Conservation (phyloP, 2,113 vertebrate species). For the Pseudolaguvia tuberculata region DNA sequence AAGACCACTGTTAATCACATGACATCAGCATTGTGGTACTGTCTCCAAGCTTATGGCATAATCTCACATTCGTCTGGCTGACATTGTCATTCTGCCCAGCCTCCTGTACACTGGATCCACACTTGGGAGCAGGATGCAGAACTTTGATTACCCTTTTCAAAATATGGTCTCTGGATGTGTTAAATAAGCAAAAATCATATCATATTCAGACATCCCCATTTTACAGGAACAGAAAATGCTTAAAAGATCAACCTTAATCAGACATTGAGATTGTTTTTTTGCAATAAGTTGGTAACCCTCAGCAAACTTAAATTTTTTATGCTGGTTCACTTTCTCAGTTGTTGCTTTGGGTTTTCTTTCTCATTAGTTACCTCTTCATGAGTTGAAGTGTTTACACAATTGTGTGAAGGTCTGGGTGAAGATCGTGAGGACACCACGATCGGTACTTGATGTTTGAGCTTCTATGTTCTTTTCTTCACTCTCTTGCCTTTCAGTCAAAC, state of each 20-base stretch:
- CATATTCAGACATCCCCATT: background rate
- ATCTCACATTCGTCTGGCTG: constrained; percentile 37
- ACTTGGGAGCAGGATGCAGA: background rate
- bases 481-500: background rate
- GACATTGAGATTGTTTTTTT: background rate
- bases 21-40: constrained; percentile 35
- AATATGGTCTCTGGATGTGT: background rate
- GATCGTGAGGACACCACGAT: background rate
- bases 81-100: constrained; percentile 37
- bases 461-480: background rate
- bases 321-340: background rate
- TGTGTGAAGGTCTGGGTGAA: constrained; percentile 1
- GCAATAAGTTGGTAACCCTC: background rate
- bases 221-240: background rate
- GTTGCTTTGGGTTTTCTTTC: background rate
- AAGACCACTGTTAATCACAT: constrained; percentile 27
- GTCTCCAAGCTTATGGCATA: constrained; percentile 42
- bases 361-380: background rate
- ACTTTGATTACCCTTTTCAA: too few relatives aligned
- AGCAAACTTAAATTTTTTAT: background rate
- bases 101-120: background rate
- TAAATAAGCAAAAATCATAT: background rate
- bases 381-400: background rate
- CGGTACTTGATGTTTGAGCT: background rate
- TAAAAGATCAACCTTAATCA: background rate